Evolutionary conservation across 2,113 vertebrate genomes (phyloP), one percentile per base, ranked within the genome.

Genomic region (Gavialis gangeticus): DNA sequence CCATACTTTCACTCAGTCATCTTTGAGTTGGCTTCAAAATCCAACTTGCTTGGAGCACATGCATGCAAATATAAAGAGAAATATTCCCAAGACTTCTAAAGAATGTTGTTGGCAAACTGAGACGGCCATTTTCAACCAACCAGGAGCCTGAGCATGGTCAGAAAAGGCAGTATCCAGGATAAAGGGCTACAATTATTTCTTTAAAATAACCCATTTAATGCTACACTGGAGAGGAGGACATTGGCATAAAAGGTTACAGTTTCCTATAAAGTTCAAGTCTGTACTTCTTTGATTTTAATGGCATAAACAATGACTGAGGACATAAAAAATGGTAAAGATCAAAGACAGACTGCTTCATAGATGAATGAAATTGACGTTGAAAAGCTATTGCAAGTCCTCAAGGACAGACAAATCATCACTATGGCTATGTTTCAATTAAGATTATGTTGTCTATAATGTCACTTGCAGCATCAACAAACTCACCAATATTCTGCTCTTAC

Each of bases 61-160:
- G 89, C 54, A 11, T 81, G 69, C 12, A 94, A 90, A 94, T 30
- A 12, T 75, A 82, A 91, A 94, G 92, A 57, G 30, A 92, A 85
- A 76, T 60, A 89, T 91, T 93, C 89, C 12, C 55, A 11, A 3
- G 22, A 30, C 4, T 66, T 92, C 75, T 87, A 56, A 63, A 95
- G 69, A 88, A 67, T 94, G 93, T 19, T 46, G 58, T 25, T 82
- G 85, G 30, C 37, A 57, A 88, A 60, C 19, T 73, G 27, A 87
- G 14, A 25, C 55, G 89, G 34, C 2, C 87, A 30, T 78, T 78
- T 93, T 87, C 83, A 11, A 37, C 22, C 67, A 37, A 37, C 37
- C 30, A 21, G 30, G 30, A 71, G 67, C 18, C 30, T 71, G 30
- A 37, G 37, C 18, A 12, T 22, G 67, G 67, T 71, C 30, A 71